Conservation (phyloP, 1,140 invertebrate species). For the Drosophila equinoxialis region DNA sequence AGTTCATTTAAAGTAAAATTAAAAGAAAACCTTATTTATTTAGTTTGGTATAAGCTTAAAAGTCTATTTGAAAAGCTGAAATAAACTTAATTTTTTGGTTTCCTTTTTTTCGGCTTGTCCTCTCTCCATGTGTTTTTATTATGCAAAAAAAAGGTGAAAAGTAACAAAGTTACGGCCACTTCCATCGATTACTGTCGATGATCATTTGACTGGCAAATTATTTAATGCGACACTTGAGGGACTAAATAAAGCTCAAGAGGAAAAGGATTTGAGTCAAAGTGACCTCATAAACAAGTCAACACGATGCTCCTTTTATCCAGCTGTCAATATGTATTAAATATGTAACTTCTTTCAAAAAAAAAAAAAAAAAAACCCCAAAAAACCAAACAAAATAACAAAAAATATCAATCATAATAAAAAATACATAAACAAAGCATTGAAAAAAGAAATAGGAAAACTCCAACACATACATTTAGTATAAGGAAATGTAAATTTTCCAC, state of each 20-base stretch:
- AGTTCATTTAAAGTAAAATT: no score
- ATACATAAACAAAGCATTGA: constrained; percentile 22
- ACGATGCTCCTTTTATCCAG: constrained; percentile 23
- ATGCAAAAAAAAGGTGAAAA: constrained; percentile 2
- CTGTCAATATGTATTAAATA: constrained; percentile 27
- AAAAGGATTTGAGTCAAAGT: constrained; percentile 16
- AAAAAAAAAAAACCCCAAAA: constrained; percentile 3
- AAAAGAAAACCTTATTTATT: no score
- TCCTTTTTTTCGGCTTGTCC: background rate
- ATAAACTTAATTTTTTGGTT: no score
- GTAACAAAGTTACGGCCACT: background rate
- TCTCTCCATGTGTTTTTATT: background rate
- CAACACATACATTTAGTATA: constrained; percentile 8
- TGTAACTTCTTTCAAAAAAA: constrained; percentile 7
- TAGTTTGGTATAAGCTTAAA: no score
- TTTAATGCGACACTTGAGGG: constrained; percentile 30
- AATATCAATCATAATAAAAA: constrained; percentile 35
- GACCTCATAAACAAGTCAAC: constrained; percentile 29
- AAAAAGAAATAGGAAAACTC: background rate
- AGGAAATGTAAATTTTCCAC: constrained; percentile 22
- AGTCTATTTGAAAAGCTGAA: no score
- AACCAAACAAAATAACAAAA: constrained; percentile 5
- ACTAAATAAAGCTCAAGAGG: constrained; percentile 12
- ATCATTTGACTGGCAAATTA: constrained; percentile 24
- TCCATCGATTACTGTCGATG: background rate